Evolutionary conservation across 2,113 vertebrate species (phyloP).

Genomic region (Smithornis capensis): DNA sequence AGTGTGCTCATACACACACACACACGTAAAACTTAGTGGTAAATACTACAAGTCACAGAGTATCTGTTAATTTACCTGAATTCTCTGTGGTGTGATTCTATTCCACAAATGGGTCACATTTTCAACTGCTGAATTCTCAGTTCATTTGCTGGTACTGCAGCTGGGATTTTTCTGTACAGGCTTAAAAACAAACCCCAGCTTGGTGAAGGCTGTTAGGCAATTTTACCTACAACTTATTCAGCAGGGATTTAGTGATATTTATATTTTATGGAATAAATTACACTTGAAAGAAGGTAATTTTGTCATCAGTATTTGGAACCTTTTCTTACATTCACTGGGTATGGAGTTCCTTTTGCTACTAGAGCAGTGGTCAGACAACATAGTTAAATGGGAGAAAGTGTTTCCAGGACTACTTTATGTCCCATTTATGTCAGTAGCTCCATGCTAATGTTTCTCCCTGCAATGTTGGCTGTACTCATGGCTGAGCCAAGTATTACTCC

Average conservation of each 20-base stretch:
- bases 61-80: background rate
- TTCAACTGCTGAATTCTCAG: background rate
- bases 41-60: background rate
- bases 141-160: background rate
- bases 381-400: too few relatives aligned
- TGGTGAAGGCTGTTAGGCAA: background rate
- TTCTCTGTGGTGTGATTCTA: accelerated
- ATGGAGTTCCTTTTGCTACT: background rate
- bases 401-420: too few relatives aligned
- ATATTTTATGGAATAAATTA: background rate
- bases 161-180: background rate
- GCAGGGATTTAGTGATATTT: background rate
- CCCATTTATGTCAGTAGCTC: background rate
- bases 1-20: accelerated
- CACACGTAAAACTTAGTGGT: background rate
- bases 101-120: background rate
- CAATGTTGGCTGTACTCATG: accelerated
- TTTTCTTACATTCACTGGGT: background rate
- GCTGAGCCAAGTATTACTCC: background rate
- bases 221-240: background rate
- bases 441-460: accelerated
- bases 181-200: background rate
- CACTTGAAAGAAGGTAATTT: background rate
- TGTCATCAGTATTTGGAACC: background rate
- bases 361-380: background rate